phyloP scores from a whole-genome alignment of 2,888 invertebrate species.

The Mesochorus sp. region DNA sequence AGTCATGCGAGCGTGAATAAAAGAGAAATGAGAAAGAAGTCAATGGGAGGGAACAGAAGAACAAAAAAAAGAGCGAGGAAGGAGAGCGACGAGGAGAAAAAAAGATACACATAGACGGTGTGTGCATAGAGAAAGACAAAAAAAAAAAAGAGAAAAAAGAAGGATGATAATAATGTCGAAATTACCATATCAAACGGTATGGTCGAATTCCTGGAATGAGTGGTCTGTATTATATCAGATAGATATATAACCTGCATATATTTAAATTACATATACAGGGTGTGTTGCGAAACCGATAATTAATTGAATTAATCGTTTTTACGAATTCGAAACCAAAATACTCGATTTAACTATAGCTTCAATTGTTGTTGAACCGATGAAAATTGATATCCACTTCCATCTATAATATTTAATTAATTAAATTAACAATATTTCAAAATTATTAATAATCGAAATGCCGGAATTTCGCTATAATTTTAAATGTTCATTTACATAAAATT shows the following conservation, averaged over 20 bases:
- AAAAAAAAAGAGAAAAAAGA: conserved; percentile 38
- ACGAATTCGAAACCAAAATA: too few species aligned
- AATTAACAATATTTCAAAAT: too few species aligned
- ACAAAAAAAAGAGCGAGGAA: neutral
- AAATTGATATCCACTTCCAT: too few species aligned
- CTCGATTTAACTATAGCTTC: too few species aligned
- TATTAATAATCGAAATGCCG: too few species aligned
- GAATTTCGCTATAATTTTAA: too few species aligned
- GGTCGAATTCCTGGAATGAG: conserved; percentile 79
- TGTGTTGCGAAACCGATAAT: neutral
- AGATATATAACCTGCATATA: neutral
- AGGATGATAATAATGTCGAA: conserved; percentile 50
- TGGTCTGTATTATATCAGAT: conserved; percentile 39
- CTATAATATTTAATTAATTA: too few species aligned
- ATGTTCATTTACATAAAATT: too few species aligned
- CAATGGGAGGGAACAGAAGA: neutral
- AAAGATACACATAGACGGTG: neutral
- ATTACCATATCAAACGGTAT: conserved; percentile 75
- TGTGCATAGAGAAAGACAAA: neutral
- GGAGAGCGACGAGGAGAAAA: neutral
- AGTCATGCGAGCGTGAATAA: conserved; percentile 38
- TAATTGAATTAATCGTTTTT: too few species aligned
- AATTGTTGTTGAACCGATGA: too few species aligned
- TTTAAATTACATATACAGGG: neutral
- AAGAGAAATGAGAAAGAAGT: conserved; percentile 12